Evolutionary conservation across 2,888 invertebrate genomes (phyloP).

Genomic region (Glomeris marginata): DNA sequence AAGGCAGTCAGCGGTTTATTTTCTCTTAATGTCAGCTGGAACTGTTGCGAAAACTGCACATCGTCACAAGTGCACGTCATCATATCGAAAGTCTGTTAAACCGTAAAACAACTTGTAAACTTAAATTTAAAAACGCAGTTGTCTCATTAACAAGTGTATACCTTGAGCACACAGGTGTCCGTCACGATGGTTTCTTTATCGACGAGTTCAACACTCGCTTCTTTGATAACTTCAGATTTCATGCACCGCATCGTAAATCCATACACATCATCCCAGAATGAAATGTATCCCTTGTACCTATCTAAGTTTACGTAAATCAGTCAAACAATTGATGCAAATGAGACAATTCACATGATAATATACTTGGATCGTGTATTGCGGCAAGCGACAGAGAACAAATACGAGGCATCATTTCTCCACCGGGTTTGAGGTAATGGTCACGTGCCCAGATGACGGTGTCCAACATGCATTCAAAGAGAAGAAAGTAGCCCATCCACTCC

Average conservation of each 20-base stretch:
- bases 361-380: conserved; percentile 58
- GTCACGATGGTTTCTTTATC: conserved; percentile 50
- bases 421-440: conserved; percentile 58
- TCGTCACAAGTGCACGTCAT: conserved; percentile 49
- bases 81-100: conserved; percentile 55
- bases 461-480: conserved; percentile 92
- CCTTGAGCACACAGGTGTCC: conserved; percentile 40
- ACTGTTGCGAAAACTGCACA: conserved; percentile 29
- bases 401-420: conserved; percentile 68
- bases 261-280: conserved; percentile 86
- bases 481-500: conserved; percentile 98
- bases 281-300: conserved; percentile 53
- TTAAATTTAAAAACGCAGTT: neutral
- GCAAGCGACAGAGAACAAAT: conserved; percentile 64
- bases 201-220: conserved; percentile 53
- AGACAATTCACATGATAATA: neutral
- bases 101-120: neutral
- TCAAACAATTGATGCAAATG: neutral
- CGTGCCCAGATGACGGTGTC: conserved; percentile 83
- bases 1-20: conserved; percentile 60
- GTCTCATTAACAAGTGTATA: no score
- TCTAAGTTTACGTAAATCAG: conserved; percentile 29
- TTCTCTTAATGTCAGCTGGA: conserved; percentile 30
- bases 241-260: conserved; percentile 87
- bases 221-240: conserved; percentile 64